Evolutionary conservation across 2,888 invertebrate species (phyloP).

Genomic region (Eretmocerus hayati): DNA sequence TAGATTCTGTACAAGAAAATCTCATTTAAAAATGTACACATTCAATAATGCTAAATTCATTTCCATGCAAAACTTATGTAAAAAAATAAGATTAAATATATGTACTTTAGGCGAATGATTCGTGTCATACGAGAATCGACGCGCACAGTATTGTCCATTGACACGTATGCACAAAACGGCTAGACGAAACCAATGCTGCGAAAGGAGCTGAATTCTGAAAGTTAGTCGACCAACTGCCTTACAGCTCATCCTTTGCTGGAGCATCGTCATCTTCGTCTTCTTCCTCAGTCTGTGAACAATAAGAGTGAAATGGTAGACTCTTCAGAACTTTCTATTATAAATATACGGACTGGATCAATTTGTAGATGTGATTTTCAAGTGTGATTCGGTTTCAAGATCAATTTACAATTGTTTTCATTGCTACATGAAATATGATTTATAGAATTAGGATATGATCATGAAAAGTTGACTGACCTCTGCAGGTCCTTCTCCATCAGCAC

Average conservation of each 20-base stretch:
- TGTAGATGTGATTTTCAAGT: too few relatives aligned
- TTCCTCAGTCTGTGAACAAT: constrained; percentile 50
- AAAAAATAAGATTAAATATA: constrained; percentile 15
- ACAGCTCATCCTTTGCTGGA: constrained; percentile 73
- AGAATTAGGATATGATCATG: too few relatives aligned
- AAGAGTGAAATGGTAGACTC: too few relatives aligned
- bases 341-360: too few relatives aligned
- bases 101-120: constrained; percentile 16
- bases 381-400: too few relatives aligned
- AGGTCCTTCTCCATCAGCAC: constrained; percentile 66
- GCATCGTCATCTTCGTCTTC: constrained; percentile 68
- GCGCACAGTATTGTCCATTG: constrained; percentile 1
- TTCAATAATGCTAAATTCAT: constrained; percentile 15
- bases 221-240: constrained; percentile 42
- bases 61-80: constrained; percentile 16
- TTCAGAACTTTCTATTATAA: too few relatives aligned
- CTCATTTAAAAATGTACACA: constrained; percentile 20
- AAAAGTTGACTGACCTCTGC: constrained; percentile 54
- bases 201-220: too few relatives aligned
- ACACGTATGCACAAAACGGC: constrained; percentile 16
- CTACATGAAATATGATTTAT: too few relatives aligned
- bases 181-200: constrained; percentile 10
- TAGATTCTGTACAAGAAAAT: constrained; percentile 22
- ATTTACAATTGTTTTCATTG: too few relatives aligned
- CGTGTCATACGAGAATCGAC: constrained; percentile 7